Evolutionary conservation across 2,113 vertebrate genomes (phyloP).

Genomic region (Heteronetta atricapilla): DNA sequence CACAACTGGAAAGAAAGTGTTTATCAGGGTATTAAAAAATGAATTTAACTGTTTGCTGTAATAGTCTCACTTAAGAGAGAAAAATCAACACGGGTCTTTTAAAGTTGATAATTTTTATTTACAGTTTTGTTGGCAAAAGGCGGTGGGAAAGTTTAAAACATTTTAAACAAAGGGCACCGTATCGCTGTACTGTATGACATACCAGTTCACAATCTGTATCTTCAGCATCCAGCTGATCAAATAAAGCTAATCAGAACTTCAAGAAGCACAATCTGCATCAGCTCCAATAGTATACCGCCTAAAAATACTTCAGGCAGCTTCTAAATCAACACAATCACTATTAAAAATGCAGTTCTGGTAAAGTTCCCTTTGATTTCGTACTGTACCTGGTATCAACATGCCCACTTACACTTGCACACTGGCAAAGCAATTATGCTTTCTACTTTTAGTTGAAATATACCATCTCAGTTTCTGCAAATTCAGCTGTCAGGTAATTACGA

Average conservation of each 20-base stretch:
- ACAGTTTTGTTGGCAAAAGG: slow-evolving; percentile 79
- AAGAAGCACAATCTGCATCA: slow-evolving; percentile 44
- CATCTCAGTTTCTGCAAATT: slow-evolving; percentile 60
- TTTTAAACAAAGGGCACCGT: slow-evolving; percentile 65
- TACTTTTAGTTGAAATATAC: slow-evolving; percentile 56
- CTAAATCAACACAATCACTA: slow-evolving; percentile 60
- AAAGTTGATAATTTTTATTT: slow-evolving; percentile 79
- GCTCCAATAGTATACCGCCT: slow-evolving; percentile 50
- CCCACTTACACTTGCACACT: slow-evolving; percentile 50
- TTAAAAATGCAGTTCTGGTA: slow-evolving; percentile 34
- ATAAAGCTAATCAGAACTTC: slow-evolving; percentile 58
- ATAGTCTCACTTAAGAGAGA: slow-evolving; percentile 33
- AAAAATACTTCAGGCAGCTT: slow-evolving; percentile 51
- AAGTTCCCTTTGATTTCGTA: slow-evolving; percentile 30
- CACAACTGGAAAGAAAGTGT: neutral
- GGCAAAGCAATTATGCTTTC: slow-evolving; percentile 62
- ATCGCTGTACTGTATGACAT: neutral
- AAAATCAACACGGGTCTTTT: slow-evolving; percentile 62
- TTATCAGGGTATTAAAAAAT: neutral
- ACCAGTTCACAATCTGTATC: slow-evolving; percentile 35
- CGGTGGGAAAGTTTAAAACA: slow-evolving; percentile 65
- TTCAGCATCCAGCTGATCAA: slow-evolving; percentile 55
- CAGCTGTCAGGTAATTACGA: slow-evolving; percentile 56
- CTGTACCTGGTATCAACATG: slow-evolving; percentile 56
- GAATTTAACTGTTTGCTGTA: neutral